Evolutionary conservation across 1,140 invertebrate genomes (phyloP), one percentile per base, ranked within the genome.

Genomic region (Melitaea cinxia): DNA sequence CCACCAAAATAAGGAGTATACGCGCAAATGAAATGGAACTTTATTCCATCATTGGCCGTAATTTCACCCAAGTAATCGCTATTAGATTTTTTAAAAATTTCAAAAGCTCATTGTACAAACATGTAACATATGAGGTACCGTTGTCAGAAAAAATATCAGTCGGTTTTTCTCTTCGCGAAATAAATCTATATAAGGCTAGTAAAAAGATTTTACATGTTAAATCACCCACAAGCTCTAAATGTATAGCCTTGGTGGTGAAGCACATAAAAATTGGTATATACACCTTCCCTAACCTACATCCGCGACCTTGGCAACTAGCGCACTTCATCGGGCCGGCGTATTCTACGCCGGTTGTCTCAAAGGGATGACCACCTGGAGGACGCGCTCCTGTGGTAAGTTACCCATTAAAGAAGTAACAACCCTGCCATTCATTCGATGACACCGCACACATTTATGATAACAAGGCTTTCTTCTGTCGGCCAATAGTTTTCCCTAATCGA

Each of bases 121-220:
- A 77, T 4, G n/a, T n/a, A n/a, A 73, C 65, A 60, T 83, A 84
- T 37, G 70, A 68, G 2, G 73, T 77, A 1, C 67, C 77, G 35
- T 78, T 80, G 49, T 78, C 75, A 4, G 65, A 75, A 58, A 68
- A 83, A 17, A 80, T 67, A 21, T 69, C 52, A 1, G 2, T 42
- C 4, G 61, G 68, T 45, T 75, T 77, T 21, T 79, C 77, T 58
- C 83, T 55, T 5, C 61, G 56, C 1, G 60, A 42, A 14, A 71
- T 59, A 19, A 71, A 66, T 15, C 68, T 33, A 24, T 14, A 17
- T 35, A 66, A 60, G 0, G 57, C 39, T 9, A 49, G 35, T 12
- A 70, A 28, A 62, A 61, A 70, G 17, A 24, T 52, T 24, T 62
- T 47, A n/a, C 56, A 65, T 14, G 50, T 64, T 35, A 68, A 39